A percentile compares a stretch with the other conserved stretches of the same genome.
phyloP scores from a whole-genome alignment of 35 echinoderm and acorn worm genomes.

The Diadema setosum region DNA sequence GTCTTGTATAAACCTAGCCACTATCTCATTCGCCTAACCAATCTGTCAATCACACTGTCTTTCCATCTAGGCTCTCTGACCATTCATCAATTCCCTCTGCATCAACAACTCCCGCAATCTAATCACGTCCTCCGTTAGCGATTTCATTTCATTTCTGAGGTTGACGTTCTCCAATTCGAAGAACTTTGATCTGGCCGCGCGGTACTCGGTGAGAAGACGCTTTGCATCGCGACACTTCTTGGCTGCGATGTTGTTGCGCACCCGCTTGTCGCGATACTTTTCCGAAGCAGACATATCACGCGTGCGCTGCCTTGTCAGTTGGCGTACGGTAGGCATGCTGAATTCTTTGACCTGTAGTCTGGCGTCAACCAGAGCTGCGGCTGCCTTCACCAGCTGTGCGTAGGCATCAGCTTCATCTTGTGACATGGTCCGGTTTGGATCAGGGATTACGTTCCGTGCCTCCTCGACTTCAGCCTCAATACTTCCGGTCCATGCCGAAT shows the following conservation, averaged over 20 bases:
- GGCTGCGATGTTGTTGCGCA: slow-evolving; percentile 35
- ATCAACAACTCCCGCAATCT: slow-evolving; percentile 48
- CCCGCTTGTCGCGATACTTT: slow-evolving; percentile 57
- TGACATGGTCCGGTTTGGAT: neutral
- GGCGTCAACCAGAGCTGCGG: slow-evolving; percentile 22
- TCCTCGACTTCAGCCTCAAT: neutral
- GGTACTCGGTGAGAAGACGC: slow-evolving; percentile 11
- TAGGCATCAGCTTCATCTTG: slow-evolving; percentile 6
- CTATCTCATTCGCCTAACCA: too few species aligned
- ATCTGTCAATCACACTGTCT: too few species aligned
- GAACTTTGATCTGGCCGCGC: slow-evolving; percentile 31
- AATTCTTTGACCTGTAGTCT: neutral
- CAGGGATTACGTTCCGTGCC: neutral
- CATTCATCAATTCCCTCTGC: too few species aligned
- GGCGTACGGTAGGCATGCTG: neutral
- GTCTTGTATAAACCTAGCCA: too few species aligned
- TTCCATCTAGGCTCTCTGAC: too few species aligned
- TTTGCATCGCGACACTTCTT: slow-evolving; percentile 36
- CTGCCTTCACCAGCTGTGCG: slow-evolving; percentile 40
- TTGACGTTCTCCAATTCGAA: slow-evolving; percentile 73
- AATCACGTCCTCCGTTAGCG: slow-evolving; percentile 53
- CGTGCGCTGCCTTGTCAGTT: neutral
- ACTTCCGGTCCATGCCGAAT: neutral
- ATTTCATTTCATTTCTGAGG: slow-evolving; percentile 48
- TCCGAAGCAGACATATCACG: neutral